These are phyloP conservation scores for Drosophila santomea DNA, from an alignment of 1,140 invertebrate genomes.

Conservation along the genomic window DNA sequence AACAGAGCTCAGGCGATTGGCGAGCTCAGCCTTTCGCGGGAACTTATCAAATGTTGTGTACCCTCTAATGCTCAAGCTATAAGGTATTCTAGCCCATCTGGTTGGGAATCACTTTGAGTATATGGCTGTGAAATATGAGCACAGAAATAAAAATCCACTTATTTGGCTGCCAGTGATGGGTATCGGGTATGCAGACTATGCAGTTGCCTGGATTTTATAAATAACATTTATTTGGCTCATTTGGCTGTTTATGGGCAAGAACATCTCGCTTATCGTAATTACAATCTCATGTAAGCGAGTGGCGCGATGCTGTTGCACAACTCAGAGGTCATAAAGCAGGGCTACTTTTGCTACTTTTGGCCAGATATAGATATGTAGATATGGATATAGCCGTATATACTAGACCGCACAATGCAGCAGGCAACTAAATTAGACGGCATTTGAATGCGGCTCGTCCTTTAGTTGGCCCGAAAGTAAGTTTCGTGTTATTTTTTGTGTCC, in stretches of 20 bases:
- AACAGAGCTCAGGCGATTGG: conserved; percentile 60
- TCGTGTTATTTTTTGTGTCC: conserved; percentile 34
- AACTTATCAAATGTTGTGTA: neutral
- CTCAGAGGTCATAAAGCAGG: conserved; percentile 69
- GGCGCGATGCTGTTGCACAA: conserved; percentile 78
- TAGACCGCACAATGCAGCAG: conserved; percentile 59
- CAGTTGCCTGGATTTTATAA: conserved; percentile 59
- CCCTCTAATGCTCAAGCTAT: neutral
- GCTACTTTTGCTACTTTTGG: conserved; percentile 55
- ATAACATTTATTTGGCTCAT: conserved; percentile 83
- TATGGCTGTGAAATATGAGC: no score
- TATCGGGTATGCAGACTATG: neutral
- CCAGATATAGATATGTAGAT: conserved; percentile 30
- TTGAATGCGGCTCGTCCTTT: conserved; percentile 64
- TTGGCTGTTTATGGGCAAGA: conserved; percentile 76
- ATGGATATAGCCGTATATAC: conserved; percentile 1
- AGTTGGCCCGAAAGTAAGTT: conserved; percentile 38
- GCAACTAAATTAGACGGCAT: conserved; percentile 80
- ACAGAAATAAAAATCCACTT: no score
- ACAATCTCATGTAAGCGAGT: conserved; percentile 82
- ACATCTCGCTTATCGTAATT: conserved; percentile 75
- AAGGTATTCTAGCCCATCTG: neutral
- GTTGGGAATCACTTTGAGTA: no score
- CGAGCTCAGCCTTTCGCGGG: conserved; percentile 47
- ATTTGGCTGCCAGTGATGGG: neutral